Evolutionary conservation across 2,113 vertebrate species (phyloP).

Genomic region (Talpa occidentalis): DNA sequence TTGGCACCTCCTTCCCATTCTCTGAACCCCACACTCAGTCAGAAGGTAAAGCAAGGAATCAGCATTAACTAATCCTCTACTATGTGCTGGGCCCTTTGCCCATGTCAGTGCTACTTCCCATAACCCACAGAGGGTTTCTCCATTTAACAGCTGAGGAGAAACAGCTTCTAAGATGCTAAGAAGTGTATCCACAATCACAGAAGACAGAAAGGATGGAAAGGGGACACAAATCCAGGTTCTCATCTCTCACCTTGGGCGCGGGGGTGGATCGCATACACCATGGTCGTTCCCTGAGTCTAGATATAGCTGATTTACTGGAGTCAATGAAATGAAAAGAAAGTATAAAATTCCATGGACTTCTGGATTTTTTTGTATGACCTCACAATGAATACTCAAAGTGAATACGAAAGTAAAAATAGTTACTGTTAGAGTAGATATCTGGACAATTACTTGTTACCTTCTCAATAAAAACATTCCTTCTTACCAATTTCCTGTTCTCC

Average conservation of each 20-base stretch:
- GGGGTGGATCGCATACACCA: not conserved
- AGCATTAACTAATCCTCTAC: constrained; percentile 1
- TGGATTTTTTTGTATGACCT: not conserved
- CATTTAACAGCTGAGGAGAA: constrained; percentile 31
- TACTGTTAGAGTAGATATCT: not conserved
- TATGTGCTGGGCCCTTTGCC: not conserved
- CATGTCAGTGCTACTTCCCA: not conserved
- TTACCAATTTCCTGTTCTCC: constrained; percentile 36
- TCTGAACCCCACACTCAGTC: not conserved
- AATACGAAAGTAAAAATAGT: constrained; percentile 18
- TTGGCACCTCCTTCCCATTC: not conserved
- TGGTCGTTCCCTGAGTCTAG: constrained; percentile 30
- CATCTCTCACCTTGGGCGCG: not conserved
- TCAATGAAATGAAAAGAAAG: constrained; percentile 45
- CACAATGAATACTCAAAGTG: constrained; percentile 27
- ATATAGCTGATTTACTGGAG: constrained; percentile 2
- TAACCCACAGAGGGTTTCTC: not conserved
- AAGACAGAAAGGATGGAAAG: not conserved
- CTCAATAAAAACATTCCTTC: not conserved
- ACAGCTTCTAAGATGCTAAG: constrained; percentile 31
- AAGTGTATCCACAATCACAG: not conserved
- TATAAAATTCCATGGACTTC: not conserved
- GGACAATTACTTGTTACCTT: constrained; percentile 14
- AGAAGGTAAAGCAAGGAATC: not conserved
- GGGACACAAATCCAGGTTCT: constrained; percentile 4